Base-by-base conservation (phyloP, 2,797 vertebrate genomes). In the Heterohyrax brucei region DNA sequence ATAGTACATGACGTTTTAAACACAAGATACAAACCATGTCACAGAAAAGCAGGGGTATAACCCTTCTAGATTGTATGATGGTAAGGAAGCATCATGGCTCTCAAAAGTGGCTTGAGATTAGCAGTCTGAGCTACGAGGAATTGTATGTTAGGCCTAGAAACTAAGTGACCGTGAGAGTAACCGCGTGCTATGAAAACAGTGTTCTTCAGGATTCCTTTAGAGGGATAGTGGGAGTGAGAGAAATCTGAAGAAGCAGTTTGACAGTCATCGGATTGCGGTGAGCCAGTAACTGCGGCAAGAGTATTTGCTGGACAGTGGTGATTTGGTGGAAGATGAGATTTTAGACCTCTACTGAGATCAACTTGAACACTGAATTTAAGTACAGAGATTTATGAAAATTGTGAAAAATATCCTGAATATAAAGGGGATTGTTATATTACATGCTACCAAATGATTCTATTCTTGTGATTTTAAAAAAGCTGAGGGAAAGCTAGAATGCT, bases 401-500 rank as follows among this genome's bases (percentile, higher is more conserved):
- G 19, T 18, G 26, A 87, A 59, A 46, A 94, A 13, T 44, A 61
- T 89, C 87, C 28, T 46, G 33, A 88, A 93, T 46, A 75, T 28
- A 88, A 85, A 81, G 33, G 39, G 48, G 73, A 70, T 33, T 81
- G 18, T 62, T 84, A 46, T 10, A 77, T 10, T 66, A 0, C 30
- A 3, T 87, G 50, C 56, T 62, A 79, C 44, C 66, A 94, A 83
- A 89, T 94, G 88, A 82, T 72, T 72, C 44, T 89, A 1, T 56
- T 94, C 81, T 85, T 73, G 64, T 95, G 82, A 89, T 53, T 90
- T 87, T 89, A 79, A 95, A 88, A 75, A 94, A 78, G 88, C 21
- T 56, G 30, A 88, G 10, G 56, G 72, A 92, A 72, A 93, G 30
- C 96, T 89, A 78, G 19, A 89, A 70, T 89, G 79, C 50, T 59